These are phyloP conservation scores for Orchesellides sinensis DNA, from an alignment of 2,888 invertebrate species.

Conservation along the genomic window DNA sequence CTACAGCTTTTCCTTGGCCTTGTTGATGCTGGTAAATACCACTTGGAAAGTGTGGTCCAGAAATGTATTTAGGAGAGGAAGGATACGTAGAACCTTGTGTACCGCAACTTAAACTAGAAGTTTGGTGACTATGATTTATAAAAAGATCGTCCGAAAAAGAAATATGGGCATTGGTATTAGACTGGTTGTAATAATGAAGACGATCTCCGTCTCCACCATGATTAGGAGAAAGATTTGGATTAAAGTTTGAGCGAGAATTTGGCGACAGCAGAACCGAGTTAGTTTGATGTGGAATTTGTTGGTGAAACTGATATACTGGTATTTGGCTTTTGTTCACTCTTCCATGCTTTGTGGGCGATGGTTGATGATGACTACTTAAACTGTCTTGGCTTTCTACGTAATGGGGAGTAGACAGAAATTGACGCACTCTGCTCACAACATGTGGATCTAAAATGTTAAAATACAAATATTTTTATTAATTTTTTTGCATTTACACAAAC, in stretches of 20 bases:
- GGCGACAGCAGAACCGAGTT: slow-evolving; percentile 47
- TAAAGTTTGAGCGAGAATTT: slow-evolving; percentile 61
- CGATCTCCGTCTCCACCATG: slow-evolving; percentile 51
- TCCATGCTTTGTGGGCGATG: slow-evolving; percentile 63
- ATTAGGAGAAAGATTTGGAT: slow-evolving; percentile 56
- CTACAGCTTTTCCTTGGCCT: slow-evolving; percentile 50
- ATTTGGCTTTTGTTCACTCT: slow-evolving; percentile 68
- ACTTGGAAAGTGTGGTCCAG: slow-evolving; percentile 19
- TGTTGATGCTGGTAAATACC: slow-evolving; percentile 43
- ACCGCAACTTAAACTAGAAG: slow-evolving; percentile 39
- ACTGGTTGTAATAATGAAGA: slow-evolving; percentile 48
- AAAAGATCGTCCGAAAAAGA: slow-evolving; percentile 74
- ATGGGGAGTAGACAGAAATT: slow-evolving; percentile 77
- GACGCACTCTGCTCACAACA: slow-evolving; percentile 83
- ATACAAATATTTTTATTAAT: too few relatives aligned
- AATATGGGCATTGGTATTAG: slow-evolving; percentile 66
- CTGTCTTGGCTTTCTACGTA: slow-evolving; percentile 64
- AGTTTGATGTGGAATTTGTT: slow-evolving; percentile 18
- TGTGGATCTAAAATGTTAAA: slow-evolving; percentile 84
- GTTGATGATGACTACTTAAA: slow-evolving; percentile 54
- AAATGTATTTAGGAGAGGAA: slow-evolving; percentile 46
- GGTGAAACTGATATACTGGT: slow-evolving; percentile 69
- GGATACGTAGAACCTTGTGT: slow-evolving; percentile 43
- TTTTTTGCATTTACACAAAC: too few relatives aligned
- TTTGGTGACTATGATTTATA: slow-evolving; percentile 72